Conservation (phyloP, 2,113 vertebrate species). For the cattle (Bos taurus) region DNA sequence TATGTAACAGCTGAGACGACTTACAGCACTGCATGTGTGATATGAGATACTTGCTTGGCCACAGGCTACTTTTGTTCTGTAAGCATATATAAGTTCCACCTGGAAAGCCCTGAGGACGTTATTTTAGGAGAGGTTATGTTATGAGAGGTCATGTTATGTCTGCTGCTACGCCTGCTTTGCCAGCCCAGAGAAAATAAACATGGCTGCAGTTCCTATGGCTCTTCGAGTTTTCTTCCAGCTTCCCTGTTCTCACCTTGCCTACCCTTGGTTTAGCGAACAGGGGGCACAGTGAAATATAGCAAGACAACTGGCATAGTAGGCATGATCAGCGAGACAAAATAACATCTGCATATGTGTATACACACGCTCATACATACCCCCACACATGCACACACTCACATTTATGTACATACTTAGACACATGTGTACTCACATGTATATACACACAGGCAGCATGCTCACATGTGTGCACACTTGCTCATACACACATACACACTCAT, state of each 20-base stretch:
- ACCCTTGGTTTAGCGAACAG: background rate
- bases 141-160: background rate
- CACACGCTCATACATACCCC: rapidly evolving
- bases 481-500: background rate
- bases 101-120: background rate
- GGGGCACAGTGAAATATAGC: background rate
- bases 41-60: background rate
- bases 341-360: background rate
- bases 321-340: background rate
- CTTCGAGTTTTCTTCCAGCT: background rate
- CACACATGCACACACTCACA: background rate
- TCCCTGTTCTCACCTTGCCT: background rate
- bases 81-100: background rate
- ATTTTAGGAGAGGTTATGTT: background rate
- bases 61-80: background rate
- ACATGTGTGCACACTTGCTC: background rate
- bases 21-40: background rate
- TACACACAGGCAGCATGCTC: background rate
- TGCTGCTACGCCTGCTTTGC: background rate
- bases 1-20: background rate
- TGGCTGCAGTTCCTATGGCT: background rate
- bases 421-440: background rate
- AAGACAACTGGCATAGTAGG: background rate
- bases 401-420: too few relatives aligned
- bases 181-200: background rate